phyloP scores from a whole-genome alignment of 2,797 vertebrate species.

The Carduelis carduelis region DNA sequence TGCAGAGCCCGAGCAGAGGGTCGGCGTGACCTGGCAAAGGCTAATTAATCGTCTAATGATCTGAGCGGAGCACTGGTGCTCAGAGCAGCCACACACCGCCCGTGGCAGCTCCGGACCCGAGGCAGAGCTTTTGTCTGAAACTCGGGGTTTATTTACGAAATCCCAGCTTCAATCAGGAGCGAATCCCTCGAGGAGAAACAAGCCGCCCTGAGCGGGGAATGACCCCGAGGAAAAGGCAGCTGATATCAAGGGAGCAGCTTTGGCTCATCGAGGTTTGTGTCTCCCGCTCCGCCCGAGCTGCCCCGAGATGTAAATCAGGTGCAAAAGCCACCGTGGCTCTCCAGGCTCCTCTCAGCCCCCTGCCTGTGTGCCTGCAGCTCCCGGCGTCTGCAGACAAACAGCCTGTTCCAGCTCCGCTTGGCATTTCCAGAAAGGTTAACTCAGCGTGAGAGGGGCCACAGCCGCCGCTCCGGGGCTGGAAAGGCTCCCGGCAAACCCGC shows the following conservation, averaged over 20 bases:
- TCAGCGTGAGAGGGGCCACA: neutral
- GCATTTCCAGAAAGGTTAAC: constrained; percentile 45
- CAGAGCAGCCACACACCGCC: rapidly evolving
- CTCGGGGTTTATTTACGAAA: neutral
- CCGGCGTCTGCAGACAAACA: neutral
- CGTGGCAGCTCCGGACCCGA: neutral
- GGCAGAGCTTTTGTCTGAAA: neutral
- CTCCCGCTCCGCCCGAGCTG: neutral
- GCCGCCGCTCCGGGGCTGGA: neutral
- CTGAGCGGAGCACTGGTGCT: rapidly evolving
- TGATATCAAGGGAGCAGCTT: neutral
- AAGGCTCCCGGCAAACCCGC: neutral
- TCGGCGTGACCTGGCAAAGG: neutral
- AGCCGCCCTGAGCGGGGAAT: neutral
- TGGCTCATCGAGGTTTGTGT: neutral
- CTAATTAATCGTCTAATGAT: neutral
- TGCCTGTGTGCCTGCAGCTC: neutral
- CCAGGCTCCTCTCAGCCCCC: constrained; percentile 19
- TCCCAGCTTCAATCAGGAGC: neutral
- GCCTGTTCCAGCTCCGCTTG: constrained; percentile 24
- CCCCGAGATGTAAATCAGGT: neutral
- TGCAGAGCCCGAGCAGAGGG: neutral
- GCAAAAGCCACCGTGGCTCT: neutral
- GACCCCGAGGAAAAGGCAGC: neutral
- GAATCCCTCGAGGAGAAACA: neutral